Base-by-base conservation (phyloP, 2,888 invertebrate genomes). In the Helicoverpa assulta region DNA sequence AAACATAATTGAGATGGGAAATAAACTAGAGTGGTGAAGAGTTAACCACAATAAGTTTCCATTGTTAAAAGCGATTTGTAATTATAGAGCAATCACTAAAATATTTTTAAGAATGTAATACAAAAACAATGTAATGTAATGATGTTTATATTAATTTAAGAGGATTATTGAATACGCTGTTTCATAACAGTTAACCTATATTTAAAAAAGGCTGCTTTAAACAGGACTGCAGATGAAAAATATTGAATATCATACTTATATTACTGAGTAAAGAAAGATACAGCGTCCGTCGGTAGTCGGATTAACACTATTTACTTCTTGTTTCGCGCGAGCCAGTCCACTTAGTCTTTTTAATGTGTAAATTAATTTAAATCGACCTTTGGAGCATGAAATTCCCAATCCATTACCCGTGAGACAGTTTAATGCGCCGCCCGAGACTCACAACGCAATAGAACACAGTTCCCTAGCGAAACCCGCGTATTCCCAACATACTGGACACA, bases 341-440 rank as follows among this genome's bases (percentile, higher is more conserved):
- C 91, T 92, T 90, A 81, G 86, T 91, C 90, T 90, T 90, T 91
- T 90, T 91, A 92, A 92, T 91, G 92, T 93, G 86, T 93, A 92
- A 93, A 94, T 95, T 94, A 94, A 94, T 94, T 94, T 92, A 91
- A 92, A 92, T 89, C 91, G 90, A 93, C 92, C 92, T 91, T 92
- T 90, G 89, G 82, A 89, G 90, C 90, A 89, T 91, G 90, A 93
- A 93, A 95, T 94, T 92, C 94, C 88, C 90, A 91, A 94, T 93
- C 90, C 93, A 93, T 94, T 94, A 92, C 88, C 47, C 72, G 70
- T 70, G 76, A 82, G 93, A 95, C 94, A 94, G 92, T 88, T 92
- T 93, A 94, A 94, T 94, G 92, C 87, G 88, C 75, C 73, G 73
- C 70, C 80, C 75, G 85, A 86, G 86, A 83, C 85, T 87, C 85